These are phyloP conservation scores for Drosophila mercatorum DNA, from an alignment of 2,888 invertebrate genomes.

Conservation along the genomic window DNA sequence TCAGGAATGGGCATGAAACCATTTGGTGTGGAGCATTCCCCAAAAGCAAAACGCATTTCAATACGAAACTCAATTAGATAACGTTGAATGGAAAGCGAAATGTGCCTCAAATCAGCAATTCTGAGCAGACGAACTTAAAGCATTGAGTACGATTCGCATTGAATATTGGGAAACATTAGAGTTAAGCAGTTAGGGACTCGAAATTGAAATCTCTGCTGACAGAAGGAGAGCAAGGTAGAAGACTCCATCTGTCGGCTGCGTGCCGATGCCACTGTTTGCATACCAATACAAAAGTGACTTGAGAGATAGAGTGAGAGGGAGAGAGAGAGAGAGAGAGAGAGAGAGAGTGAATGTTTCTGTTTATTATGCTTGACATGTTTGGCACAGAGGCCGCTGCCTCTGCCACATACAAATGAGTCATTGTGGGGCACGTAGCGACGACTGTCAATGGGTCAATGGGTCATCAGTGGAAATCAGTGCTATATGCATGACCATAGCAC, in stretches of 20 bases:
- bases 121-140: neutral
- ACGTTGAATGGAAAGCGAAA: neutral
- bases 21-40: neutral
- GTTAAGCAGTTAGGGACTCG: constrained; percentile 12
- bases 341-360: constrained; percentile 35
- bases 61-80: neutral
- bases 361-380: constrained; percentile 70
- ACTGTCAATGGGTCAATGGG: constrained; percentile 71
- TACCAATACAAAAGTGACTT: constrained; percentile 47
- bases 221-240: constrained; percentile 33
- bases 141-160: neutral
- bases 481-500: constrained; percentile 1
- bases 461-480: constrained; percentile 46
- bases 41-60: neutral
- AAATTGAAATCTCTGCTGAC: constrained; percentile 56
- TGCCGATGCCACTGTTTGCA: constrained; percentile 64
- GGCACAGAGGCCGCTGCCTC: constrained; percentile 53
- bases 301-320: constrained; percentile 1
- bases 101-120: neutral
- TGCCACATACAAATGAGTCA: constrained; percentile 77
- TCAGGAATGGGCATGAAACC: too few relatives aligned
- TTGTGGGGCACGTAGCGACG: constrained; percentile 57
- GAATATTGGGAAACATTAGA: constrained; percentile 13
- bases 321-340: neutral
- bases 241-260: constrained; percentile 12